phyloP scores from a whole-genome alignment of 2,113 vertebrate species.

The Lethenteron camtschaticum region DNA sequence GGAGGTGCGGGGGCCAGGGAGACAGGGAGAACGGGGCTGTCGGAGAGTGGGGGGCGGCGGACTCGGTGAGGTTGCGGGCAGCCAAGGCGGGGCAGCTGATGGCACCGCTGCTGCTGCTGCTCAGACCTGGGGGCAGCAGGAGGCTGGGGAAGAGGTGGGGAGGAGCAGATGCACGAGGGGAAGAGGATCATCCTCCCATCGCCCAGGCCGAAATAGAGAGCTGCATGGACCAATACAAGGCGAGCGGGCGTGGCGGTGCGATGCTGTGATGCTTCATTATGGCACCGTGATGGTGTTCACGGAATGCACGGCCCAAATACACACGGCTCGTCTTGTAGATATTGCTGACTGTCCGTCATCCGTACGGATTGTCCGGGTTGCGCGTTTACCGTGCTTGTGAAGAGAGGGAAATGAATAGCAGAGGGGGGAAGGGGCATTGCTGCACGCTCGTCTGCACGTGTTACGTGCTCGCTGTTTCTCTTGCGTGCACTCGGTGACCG shows the following conservation, averaged over 20 bases:
- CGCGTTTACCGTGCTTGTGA: too few relatives aligned
- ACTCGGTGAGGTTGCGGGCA: constrained; percentile 25
- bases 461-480: too few relatives aligned
- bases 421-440: too few relatives aligned
- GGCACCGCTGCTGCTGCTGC: constrained; percentile 11
- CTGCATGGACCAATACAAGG: constrained; percentile 83
- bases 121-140: constrained; percentile 15
- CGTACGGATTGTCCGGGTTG: too few relatives aligned
- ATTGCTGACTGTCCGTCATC: too few relatives aligned
- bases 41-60: constrained; percentile 56
- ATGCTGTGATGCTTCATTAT: too few relatives aligned
- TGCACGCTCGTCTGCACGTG: too few relatives aligned
- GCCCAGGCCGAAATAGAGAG: constrained; percentile 87
- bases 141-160: constrained; percentile 22
- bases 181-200: constrained; percentile 81
- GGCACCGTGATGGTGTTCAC: too few relatives aligned
- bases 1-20: constrained; percentile 78
- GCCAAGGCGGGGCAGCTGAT: constrained; percentile 4
- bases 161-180: constrained; percentile 27
- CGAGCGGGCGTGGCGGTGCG: constrained; percentile 16
- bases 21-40: constrained; percentile 29
- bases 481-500: too few relatives aligned
- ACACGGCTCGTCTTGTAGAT: too few relatives aligned
- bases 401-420: too few relatives aligned
- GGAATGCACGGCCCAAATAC: too few relatives aligned